phyloP scores from a whole-genome alignment of 1,140 invertebrate species.

The Eupeodes corollae region DNA sequence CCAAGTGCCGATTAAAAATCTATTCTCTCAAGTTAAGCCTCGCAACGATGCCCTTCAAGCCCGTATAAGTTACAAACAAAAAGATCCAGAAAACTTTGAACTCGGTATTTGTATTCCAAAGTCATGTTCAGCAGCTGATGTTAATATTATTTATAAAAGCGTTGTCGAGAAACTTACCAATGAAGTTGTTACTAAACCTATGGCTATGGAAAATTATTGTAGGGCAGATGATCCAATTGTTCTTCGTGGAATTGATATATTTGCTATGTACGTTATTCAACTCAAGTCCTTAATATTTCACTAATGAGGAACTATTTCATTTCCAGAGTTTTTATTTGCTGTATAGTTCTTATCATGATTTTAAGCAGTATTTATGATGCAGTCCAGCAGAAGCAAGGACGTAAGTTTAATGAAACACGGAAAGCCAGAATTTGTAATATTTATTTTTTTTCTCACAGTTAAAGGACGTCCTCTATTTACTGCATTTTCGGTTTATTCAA shows the following conservation, averaged over 20 bases:
- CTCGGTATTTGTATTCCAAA: conserved; percentile 26
- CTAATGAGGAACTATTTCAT: not conserved
- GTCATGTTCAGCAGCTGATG: conserved; percentile 16
- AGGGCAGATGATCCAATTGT: conserved; percentile 24
- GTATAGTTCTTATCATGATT: conserved; percentile 22
- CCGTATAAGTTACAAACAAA: conserved; percentile 23
- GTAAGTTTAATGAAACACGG: conserved; percentile 11
- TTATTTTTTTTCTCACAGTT: conserved; percentile 5
- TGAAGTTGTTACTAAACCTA: conserved; percentile 1
- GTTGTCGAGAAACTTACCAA: conserved; percentile 16
- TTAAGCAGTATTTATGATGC: conserved; percentile 30
- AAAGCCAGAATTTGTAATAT: not conserved
- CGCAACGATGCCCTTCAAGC: conserved; percentile 12
- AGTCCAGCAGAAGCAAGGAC: conserved; percentile 20
- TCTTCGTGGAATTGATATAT: conserved; percentile 25
- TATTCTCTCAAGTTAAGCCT: conserved; percentile 15
- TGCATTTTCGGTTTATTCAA: conserved; percentile 29
- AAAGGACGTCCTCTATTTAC: conserved; percentile 18
- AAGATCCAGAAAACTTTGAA: conserved; percentile 22
- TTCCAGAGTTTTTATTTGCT: conserved; percentile 21
- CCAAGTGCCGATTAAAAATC: conserved; percentile 20
- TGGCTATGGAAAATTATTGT: conserved; percentile 20
- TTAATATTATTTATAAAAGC: conserved; percentile 16
- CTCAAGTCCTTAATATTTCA: not conserved
- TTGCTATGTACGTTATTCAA: conserved; percentile 23